A percentile compares a stretch with the other conserved stretches of the same genome.
Conservation (phyloP, 2,888 invertebrate species). For the Archaeoteleia sp. region DNA sequence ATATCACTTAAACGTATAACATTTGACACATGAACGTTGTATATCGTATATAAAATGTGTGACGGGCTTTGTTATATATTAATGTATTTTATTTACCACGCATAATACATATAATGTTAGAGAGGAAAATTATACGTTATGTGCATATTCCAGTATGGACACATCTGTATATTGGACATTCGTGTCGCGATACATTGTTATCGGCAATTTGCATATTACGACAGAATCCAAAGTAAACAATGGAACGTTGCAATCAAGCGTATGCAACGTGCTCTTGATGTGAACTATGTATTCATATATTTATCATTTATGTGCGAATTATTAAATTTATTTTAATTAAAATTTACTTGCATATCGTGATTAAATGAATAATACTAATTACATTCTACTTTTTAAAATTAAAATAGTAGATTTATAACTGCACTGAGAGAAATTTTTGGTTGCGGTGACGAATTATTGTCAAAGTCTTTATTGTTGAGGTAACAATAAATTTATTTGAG, state of each 20-base stretch:
- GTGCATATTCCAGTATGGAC: constrained; percentile 28
- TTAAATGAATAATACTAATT: no score
- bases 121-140: constrained; percentile 25
- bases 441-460: no score
- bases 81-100: constrained; percentile 19
- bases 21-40: no score
- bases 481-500: no score
- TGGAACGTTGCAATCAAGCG: constrained; percentile 45
- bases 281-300: constrained; percentile 27
- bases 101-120: constrained; percentile 2
- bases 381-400: no score
- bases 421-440: background rate
- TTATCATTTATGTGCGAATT: background rate
- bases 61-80: background rate
- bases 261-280: constrained; percentile 6
- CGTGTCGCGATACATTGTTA: constrained; percentile 50
- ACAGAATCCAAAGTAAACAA: constrained; percentile 52
- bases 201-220: constrained; percentile 58
- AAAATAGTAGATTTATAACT: background rate
- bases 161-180: constrained; percentile 23
- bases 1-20: no score
- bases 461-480: no score
- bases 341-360: background rate
- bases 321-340: constrained; percentile 8
- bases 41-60: no score